Percentiles rank a stretch among this genome's conserved stretches.
Conservation (phyloP, 2,797 vertebrate genomes). For the Halcyon chelicuti region DNA sequence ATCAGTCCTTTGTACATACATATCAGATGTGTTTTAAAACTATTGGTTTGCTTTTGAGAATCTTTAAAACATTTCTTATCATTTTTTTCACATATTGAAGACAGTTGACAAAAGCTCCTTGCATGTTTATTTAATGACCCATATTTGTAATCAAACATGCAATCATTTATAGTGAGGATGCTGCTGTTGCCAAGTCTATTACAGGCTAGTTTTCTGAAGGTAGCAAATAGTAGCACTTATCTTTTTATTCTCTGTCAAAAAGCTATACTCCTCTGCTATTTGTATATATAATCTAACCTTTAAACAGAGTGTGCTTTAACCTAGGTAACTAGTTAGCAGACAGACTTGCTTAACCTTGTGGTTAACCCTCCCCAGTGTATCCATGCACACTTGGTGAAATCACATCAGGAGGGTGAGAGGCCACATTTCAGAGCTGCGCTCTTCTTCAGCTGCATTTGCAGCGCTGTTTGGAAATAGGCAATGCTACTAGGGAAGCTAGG, state of each 20-base stretch:
- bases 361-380: not conserved
- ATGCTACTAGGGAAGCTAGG: not conserved
- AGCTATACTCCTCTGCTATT: not conserved
- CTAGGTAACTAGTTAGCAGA: slow-evolving; percentile 4
- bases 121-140: slow-evolving; percentile 56
- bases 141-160: slow-evolving; percentile 57
- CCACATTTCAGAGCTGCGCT: not conserved
- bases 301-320: not conserved
- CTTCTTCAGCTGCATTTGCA: not conserved
- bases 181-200: not conserved
- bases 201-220: not conserved
- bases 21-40: slow-evolving; percentile 25
- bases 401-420: not conserved
- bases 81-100: not conserved
- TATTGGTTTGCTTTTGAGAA: not conserved
- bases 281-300: not conserved
- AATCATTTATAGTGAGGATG: not conserved
- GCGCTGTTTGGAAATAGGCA: not conserved
- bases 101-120: slow-evolving; percentile 34
- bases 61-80: not conserved
- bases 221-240: not conserved
- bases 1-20: slow-evolving; percentile 15
- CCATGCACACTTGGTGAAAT: not conserved
- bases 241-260: not conserved
- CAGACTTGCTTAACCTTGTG: not conserved